Percentiles rank a stretch among this genome's conserved stretches.
Evolutionary conservation across 2,797 vertebrate genomes (phyloP).

Genomic region (Chelonia mydas): DNA sequence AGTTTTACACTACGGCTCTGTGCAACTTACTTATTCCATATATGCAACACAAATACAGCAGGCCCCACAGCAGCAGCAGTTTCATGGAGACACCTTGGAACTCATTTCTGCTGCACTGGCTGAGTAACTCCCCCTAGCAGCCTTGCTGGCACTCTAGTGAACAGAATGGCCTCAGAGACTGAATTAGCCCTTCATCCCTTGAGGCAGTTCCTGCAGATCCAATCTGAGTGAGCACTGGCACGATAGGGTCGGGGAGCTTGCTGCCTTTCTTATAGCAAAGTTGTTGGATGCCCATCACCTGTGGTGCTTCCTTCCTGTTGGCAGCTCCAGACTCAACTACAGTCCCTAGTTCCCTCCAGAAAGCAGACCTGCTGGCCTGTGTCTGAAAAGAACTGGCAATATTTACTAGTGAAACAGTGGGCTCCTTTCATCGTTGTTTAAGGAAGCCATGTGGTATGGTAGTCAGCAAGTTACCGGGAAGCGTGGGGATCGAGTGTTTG

Average conservation of each 20-base stretch:
- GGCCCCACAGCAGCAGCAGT: background rate
- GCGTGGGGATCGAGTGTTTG: background rate
- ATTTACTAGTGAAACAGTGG: fast-evolving
- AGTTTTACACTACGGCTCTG: background rate
- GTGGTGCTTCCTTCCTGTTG: background rate
- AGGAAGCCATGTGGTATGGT: background rate
- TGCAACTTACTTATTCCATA: background rate
- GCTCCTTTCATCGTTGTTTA: background rate
- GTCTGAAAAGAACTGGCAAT: background rate
- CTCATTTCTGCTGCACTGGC: background rate
- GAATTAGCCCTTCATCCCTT: background rate
- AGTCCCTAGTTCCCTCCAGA: background rate
- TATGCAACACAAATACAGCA: background rate
- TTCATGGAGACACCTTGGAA: background rate
- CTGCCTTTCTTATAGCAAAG: background rate
- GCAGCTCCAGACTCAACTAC: background rate
- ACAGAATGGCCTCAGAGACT: background rate
- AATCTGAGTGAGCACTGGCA: background rate
- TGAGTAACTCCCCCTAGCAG: background rate
- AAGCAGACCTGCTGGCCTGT: background rate
- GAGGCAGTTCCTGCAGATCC: background rate
- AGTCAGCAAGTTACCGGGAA: background rate
- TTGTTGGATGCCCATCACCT: background rate
- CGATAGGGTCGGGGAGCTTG: background rate
- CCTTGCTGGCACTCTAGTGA: background rate